Percentiles rank a stretch among this genome's conserved stretches.
Evolutionary conservation across 2,797 vertebrate genomes (phyloP).

Genomic region (Rhinophrynus dorsalis): DNA sequence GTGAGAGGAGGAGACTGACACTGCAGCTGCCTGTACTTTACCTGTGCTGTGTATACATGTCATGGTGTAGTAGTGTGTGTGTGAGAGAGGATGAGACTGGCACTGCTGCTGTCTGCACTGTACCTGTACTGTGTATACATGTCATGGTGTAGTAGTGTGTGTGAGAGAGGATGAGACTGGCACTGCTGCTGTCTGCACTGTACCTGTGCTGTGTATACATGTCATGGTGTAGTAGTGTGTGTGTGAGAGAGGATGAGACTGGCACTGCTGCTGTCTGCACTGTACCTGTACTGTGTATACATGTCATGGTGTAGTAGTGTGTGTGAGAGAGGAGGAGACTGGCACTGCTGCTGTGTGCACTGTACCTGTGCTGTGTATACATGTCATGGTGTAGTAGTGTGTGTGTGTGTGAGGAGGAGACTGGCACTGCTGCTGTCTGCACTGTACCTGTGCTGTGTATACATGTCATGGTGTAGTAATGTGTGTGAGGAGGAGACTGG

Average conservation of each 20-base stretch:
- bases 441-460: neutral
- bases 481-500: neutral
- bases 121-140: neutral
- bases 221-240: neutral
- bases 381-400: neutral
- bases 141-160: neutral
- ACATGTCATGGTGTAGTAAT: too few species aligned
- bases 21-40: too few species aligned
- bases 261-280: conserved; percentile 8
- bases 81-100: too few species aligned
- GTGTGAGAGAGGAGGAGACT: neutral
- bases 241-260: neutral
- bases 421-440: conserved; percentile 15
- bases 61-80: conserved; percentile 22
- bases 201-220: neutral
- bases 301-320: neutral
- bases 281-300: neutral
- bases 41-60: conserved; percentile 38
- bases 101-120: neutral
- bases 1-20: neutral
- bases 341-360: neutral
- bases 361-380: neutral
- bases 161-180: neutral
- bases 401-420: neutral
- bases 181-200: neutral